Percentiles rank a stretch among this genome's conserved stretches.
Evolutionary conservation across 1,140 invertebrate genomes (phyloP).

Genomic region (Vanessa atalanta): DNA sequence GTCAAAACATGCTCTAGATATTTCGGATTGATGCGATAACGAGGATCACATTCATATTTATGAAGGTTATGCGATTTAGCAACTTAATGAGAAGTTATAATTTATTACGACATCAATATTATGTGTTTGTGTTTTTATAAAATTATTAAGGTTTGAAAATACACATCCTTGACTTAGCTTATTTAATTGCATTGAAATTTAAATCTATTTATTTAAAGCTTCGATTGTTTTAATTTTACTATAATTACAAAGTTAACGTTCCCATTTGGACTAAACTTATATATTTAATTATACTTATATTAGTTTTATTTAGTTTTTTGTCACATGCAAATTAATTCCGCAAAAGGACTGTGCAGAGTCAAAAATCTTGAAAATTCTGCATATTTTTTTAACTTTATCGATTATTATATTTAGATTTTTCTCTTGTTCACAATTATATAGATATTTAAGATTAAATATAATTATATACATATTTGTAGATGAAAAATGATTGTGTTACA

Average conservation of each 20-base stretch:
- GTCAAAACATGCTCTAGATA: conserved; percentile 17
- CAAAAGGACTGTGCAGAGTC: no score
- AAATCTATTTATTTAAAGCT: no score
- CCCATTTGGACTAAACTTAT: no score
- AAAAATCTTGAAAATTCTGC: no score
- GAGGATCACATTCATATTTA: conserved; percentile 13
- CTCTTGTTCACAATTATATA: no score
- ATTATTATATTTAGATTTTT: no score
- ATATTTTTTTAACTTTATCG: no score
- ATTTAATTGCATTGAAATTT: neutral
- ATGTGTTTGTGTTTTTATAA: neutral
- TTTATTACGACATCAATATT: conserved; percentile 5
- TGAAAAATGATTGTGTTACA: neutral
- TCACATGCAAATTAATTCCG: no score
- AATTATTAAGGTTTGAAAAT: neutral
- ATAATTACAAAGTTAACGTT: neutral
- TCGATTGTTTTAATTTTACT: neutral
- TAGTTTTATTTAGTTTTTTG: no score
- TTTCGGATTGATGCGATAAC: conserved; percentile 17
- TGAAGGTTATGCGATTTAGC: conserved; percentile 11
- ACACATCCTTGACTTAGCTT: neutral
- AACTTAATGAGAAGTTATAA: neutral
- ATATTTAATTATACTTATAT: no score
- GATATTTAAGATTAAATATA: no score
- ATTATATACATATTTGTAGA: no score